Conservation (phyloP, 2,113 vertebrate species). For the Ardeotis arabs region DNA sequence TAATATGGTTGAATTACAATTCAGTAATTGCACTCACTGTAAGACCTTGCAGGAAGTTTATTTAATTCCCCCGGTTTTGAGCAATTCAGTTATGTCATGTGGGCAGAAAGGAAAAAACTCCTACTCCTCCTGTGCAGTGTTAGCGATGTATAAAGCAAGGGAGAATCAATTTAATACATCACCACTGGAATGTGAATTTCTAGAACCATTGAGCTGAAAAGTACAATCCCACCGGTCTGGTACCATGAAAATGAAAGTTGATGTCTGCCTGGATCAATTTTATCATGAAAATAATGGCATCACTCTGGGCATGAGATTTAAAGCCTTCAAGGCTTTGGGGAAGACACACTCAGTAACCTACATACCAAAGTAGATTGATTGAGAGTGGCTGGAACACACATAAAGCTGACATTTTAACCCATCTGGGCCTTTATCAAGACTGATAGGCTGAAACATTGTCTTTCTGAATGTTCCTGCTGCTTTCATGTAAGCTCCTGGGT, state of each 20-base stretch:
- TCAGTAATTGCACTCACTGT: background rate
- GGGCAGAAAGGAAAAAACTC: background rate
- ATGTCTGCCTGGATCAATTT: constrained; percentile 54
- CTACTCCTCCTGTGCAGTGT: background rate
- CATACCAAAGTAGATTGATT: constrained; percentile 10
- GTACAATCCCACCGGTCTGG: constrained; percentile 62
- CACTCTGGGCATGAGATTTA: constrained; percentile 29
- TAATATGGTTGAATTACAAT: background rate
- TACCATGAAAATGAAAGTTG: constrained; percentile 59
- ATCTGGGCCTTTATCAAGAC: background rate
- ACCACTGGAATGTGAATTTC: constrained; percentile 51
- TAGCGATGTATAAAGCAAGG: constrained; percentile 14
- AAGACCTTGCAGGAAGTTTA: background rate
- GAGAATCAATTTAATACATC: constrained; percentile 47
- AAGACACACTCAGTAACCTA: constrained; percentile 47
- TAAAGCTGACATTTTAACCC: constrained; percentile 38
- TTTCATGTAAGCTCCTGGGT: constrained; percentile 28
- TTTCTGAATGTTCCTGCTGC: background rate
- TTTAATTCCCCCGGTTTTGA: background rate
- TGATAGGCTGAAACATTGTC: constrained; percentile 21
- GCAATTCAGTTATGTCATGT: background rate
- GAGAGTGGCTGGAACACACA: constrained; percentile 14
- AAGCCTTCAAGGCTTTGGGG: constrained; percentile 21
- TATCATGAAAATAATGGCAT: constrained; percentile 34
- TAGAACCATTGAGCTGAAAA: constrained; percentile 64